Percentiles rank a stretch among this genome's conserved stretches.
Evolutionary conservation across 2,113 vertebrate genomes (phyloP).

Genomic region (Rhabdornis inornatus): DNA sequence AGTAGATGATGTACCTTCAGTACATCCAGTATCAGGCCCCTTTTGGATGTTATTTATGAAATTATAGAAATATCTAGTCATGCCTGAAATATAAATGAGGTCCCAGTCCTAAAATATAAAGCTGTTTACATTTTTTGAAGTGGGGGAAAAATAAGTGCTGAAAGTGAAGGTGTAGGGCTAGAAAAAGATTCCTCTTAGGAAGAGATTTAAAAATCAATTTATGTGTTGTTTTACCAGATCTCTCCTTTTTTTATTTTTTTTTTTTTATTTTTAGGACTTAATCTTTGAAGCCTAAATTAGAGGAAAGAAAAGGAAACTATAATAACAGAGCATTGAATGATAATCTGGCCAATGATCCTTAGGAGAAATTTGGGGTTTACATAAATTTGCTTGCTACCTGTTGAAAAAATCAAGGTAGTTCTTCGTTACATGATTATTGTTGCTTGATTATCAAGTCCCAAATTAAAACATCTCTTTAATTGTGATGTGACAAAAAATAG

Average conservation of each 20-base stretch:
- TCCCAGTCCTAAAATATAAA: neutral
- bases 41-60: neutral
- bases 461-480: neutral
- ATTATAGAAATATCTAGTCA: neutral
- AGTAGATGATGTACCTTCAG: neutral
- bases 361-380: neutral
- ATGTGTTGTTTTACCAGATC: neutral
- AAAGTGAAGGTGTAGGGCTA: neutral
- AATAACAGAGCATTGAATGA: neutral
- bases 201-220: neutral
- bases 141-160: neutral
- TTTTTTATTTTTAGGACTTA: neutral
- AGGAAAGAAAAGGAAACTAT: neutral
- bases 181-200: neutral
- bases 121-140: neutral
- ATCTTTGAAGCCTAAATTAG: neutral
- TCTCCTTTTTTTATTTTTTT: neutral
- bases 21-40: neutral
- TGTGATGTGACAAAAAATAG: neutral
- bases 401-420: neutral
- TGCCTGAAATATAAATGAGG: neutral
- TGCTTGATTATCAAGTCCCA: accelerated
- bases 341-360: neutral
- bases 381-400: neutral
- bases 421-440: accelerated